A percentile compares a stretch with the other conserved stretches of the same genome.
These are phyloP conservation scores for Chauna torquata DNA, from an alignment of 2,113 vertebrate species.

Conservation along the genomic window DNA sequence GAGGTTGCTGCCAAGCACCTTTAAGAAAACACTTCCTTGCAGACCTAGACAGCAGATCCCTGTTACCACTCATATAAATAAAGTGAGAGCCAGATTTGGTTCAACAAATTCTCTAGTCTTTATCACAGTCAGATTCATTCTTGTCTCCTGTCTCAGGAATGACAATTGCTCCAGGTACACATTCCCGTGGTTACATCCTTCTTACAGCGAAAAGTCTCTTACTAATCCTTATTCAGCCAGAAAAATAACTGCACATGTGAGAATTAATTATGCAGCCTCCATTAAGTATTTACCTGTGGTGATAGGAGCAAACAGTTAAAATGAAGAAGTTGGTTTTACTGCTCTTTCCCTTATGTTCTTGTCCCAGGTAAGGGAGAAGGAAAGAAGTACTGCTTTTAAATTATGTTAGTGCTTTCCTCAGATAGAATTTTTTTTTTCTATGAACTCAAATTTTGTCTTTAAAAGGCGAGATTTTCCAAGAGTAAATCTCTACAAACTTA, in stretches of 20 bases:
- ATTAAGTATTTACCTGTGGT: slow-evolving; percentile 11
- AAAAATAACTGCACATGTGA: not conserved
- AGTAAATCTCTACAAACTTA: not conserved
- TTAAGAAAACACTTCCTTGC: not conserved
- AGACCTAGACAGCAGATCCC: not conserved
- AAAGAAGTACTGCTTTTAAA: not conserved
- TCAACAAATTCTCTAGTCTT: not conserved
- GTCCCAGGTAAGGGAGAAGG: not conserved
- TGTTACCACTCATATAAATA: not conserved
- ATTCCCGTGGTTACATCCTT: not conserved
- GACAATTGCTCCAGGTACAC: not conserved
- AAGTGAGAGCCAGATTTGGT: not conserved
- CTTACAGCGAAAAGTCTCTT: not conserved
- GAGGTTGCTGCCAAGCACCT: not conserved
- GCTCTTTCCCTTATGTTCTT: not conserved
- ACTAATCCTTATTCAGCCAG: not conserved
- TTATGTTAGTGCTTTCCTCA: not conserved
- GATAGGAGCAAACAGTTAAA: not conserved
- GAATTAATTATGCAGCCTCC: not conserved
- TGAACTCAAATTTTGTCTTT: not conserved
- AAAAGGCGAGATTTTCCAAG: not conserved
- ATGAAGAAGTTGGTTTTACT: not conserved
- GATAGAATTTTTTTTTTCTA: not conserved
- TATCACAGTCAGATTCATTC: not conserved
- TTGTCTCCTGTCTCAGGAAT: not conserved